Evolutionary conservation across 2,797 vertebrate genomes (phyloP), one percentile per base, ranked within the genome.

Genomic region (Scomberomorus guttatus): DNA sequence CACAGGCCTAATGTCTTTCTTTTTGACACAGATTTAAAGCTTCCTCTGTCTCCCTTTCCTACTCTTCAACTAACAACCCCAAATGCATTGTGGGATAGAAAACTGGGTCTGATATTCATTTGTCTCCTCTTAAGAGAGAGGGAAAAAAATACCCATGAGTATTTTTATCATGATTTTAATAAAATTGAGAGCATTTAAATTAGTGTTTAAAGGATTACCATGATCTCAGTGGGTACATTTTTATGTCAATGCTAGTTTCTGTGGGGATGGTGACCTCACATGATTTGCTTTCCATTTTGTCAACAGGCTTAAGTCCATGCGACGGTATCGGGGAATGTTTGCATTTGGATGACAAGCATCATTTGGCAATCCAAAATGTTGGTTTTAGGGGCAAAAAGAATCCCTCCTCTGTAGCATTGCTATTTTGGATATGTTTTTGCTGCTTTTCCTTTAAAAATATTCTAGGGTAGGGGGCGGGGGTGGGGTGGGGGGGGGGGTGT

Each of bases 1-100:
- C 86, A 61, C 63, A 24, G 80, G 79, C 81, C 83, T 94, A 93
- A 94, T 94, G 90, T 94, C 87, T 92, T 90, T 91, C 81, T 86
- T 90, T 87, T 85, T 94, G 89, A 94, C 89, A 92, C 89, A 90
- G 91, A 94, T 95, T 92, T 93, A 91, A 90, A 88, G 82, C 90
- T 89, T 86, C 81, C 87, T 81, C 78, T 63, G 62, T 70, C 70
- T 88, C 77, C 63, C 75, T 73, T 80, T 72, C 54, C 65, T 81
- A 65, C 75, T 81, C 66, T 77, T 85, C 77, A 80, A 74, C 78
- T 89, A 65, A 83, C 76, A 87, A 87, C 77, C 82, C 81, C 75
- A 84, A 82, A 90, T 91, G 86, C 87, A 92, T 90, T 87, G 72
- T 88, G 89, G 90, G 87, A 90, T 86, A 87, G 50, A 81, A 93